These are phyloP conservation scores for Dicycla oo DNA, from an alignment of 2,888 invertebrate species.

Conservation along the genomic window DNA sequence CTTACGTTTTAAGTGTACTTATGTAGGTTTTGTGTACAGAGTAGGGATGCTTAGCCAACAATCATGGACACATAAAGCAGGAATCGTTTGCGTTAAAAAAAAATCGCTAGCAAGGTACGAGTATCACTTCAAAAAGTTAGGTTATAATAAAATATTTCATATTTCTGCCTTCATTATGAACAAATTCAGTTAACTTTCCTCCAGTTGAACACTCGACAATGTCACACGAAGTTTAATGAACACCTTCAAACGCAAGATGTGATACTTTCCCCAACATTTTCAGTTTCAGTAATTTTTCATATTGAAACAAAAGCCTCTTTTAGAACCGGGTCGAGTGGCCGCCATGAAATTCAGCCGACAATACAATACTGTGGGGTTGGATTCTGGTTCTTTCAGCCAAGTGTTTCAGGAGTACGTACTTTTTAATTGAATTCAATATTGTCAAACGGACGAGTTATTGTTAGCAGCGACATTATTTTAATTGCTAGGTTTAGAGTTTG, in stretches of 20 bases:
- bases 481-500: conserved; percentile 39
- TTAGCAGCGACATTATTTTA: conserved; percentile 55
- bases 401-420: conserved; percentile 78
- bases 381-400: conserved; percentile 57
- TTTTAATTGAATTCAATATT: conserved; percentile 79
- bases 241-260: conserved; percentile 60
- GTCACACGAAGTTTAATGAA: conserved; percentile 56
- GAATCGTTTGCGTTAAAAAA: too few relatives aligned
- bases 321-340: conserved; percentile 82
- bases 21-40: not conserved
- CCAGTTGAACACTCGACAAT: conserved; percentile 21
- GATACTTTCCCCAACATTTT: conserved; percentile 66
- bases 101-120: not conserved
- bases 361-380: conserved; percentile 66
- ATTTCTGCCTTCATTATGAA: conserved; percentile 1
- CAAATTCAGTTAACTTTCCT: not conserved
- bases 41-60: not conserved
- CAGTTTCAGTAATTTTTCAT: conserved; percentile 83
- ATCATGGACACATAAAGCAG: not conserved
- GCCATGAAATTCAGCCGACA: conserved; percentile 76
- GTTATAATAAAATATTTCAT: not conserved
- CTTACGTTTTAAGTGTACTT: conserved; percentile 23
- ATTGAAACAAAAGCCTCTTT: conserved; percentile 86
- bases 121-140: not conserved
- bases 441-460: conserved; percentile 61